Evolutionary conservation across 2,888 invertebrate genomes (phyloP).

Genomic region (Acronicta alni): DNA sequence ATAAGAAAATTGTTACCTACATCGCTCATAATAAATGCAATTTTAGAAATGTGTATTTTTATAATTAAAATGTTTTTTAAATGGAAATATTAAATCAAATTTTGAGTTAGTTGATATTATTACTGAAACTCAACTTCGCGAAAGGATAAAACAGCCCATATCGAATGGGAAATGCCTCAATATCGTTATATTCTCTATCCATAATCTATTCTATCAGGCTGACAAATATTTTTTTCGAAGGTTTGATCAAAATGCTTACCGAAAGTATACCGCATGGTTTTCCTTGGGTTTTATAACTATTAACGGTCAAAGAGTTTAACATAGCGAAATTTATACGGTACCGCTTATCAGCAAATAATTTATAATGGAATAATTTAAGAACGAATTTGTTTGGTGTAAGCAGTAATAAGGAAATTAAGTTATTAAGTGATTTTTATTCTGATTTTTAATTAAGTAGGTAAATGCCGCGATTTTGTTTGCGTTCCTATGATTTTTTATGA

Average conservation of each 20-base stretch:
- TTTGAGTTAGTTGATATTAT: no score
- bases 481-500: neutral
- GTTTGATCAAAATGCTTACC: constrained; percentile 11
- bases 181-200: no score
- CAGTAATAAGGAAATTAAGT: constrained; percentile 10
- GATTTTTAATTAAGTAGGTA: neutral
- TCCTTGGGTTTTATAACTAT: neutral
- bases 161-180: no score
- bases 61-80: no score
- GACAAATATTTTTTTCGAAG: no score
- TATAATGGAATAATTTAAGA: constrained; percentile 5
- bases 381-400: constrained; percentile 5
- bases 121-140: no score
- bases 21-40: no score
- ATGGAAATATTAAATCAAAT: no score
- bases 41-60: no score
- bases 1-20: no score
- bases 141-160: no score
- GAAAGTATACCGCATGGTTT: constrained; percentile 16
- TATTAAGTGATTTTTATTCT: neutral
- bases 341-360: constrained; percentile 21
- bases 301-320: neutral
- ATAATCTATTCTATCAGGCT: no score
- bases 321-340: constrained; percentile 7
- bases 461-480: neutral